These are phyloP conservation scores for Hippocampus abdominalis DNA, from an alignment of 2,113 vertebrate species.

Conservation along the genomic window DNA sequence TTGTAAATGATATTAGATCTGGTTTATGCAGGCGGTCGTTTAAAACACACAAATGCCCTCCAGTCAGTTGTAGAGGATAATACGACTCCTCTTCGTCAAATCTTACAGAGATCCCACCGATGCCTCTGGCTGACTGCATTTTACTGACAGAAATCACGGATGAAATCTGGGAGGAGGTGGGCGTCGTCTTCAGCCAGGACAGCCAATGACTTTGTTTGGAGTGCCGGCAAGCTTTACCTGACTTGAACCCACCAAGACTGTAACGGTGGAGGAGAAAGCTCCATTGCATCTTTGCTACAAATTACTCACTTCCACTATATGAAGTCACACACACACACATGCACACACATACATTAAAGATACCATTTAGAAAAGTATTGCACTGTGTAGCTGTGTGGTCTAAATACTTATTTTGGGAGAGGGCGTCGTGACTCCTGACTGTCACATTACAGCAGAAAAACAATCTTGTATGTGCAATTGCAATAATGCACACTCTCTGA, in stretches of 20 bases:
- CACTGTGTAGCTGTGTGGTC: background rate
- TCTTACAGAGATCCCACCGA: conserved; percentile 73
- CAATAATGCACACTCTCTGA: too few species aligned
- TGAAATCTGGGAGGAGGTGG: conserved; percentile 69
- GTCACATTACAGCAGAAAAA: background rate
- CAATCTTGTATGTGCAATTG: too few species aligned
- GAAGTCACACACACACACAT: background rate
- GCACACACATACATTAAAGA: conserved; percentile 11
- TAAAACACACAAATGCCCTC: background rate
- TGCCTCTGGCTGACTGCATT: conserved; percentile 73
- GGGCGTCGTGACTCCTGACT: background rate
- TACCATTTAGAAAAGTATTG: conserved; percentile 8
- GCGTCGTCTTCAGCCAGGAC: conserved; percentile 70
- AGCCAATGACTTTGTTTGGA: conserved; percentile 41
- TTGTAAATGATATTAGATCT: background rate
- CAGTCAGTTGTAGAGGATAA: background rate
- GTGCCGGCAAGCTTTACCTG: conserved; percentile 23
- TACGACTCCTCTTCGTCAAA: conserved; percentile 51
- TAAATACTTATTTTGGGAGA: background rate
- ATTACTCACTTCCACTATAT: background rate
- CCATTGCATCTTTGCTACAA: conserved; percentile 8
- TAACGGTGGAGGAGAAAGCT: conserved; percentile 5
- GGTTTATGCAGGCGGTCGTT: background rate
- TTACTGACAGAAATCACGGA: conserved; percentile 73
- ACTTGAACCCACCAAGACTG: conserved; percentile 28